Evolutionary conservation across 2,797 vertebrate genomes (phyloP).

Genomic region (Melanotaenia trifasciata): DNA sequence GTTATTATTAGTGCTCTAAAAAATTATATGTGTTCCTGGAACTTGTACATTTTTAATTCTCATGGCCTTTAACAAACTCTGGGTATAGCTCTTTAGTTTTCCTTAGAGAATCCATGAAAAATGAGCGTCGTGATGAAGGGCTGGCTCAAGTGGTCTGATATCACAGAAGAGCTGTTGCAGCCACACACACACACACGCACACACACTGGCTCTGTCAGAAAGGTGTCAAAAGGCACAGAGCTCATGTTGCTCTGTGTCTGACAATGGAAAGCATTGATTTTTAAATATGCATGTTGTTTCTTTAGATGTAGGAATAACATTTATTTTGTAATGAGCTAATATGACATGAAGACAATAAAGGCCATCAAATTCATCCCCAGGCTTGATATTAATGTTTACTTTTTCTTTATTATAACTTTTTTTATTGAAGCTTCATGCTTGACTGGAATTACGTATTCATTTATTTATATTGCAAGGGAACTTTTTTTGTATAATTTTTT

Average conservation of each 20-base stretch:
- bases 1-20: no score
- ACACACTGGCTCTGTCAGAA: no score
- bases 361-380: not conserved
- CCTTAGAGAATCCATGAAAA: no score
- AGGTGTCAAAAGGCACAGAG: not conserved
- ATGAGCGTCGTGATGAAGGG: no score
- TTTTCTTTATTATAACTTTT: not conserved
- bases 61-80: no score
- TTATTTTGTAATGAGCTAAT: not conserved
- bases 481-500: conserved; percentile 14
- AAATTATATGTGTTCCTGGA: no score
- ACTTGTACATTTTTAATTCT: no score
- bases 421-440: not conserved
- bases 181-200: no score
- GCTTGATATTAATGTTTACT: not conserved
- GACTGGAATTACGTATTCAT: not conserved
- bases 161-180: not conserved
- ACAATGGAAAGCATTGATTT: not conserved
- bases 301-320: not conserved
- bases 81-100: no score
- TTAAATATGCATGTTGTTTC: not conserved
- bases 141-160: not conserved
- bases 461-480: not conserved
- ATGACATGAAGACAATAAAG: not conserved
- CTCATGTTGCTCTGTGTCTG: conserved; percentile 1